Conservation (phyloP, 2,113 vertebrate genomes). For the Pipa parva region DNA sequence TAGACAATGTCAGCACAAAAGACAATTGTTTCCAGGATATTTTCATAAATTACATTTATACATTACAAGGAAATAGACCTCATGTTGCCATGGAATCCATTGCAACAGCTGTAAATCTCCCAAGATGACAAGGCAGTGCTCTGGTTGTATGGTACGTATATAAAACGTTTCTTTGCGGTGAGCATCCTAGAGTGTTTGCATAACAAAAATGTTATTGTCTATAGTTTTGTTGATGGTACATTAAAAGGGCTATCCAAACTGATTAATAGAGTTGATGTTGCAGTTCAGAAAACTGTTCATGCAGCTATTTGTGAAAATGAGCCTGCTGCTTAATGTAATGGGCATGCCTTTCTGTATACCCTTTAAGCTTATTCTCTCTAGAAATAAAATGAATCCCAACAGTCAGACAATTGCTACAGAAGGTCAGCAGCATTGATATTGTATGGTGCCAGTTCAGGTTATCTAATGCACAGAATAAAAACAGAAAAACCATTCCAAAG, state of each 20-base stretch:
- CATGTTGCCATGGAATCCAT: constrained; percentile 58
- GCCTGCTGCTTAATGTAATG: constrained; percentile 39
- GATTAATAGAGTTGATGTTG: constrained; percentile 37
- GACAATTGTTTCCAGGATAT: constrained; percentile 76
- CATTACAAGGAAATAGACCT: constrained; percentile 68
- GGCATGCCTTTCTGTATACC: constrained; percentile 23
- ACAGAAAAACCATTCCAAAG: constrained; percentile 15
- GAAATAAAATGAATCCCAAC: constrained; percentile 38
- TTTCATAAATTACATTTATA: constrained; percentile 80
- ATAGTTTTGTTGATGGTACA: constrained; percentile 22
- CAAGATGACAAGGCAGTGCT: constrained; percentile 19
- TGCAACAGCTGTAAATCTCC: constrained; percentile 51
- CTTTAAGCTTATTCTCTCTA: constrained; percentile 33
- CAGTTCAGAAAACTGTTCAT: constrained; percentile 32
- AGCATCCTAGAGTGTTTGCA: constrained; percentile 21
- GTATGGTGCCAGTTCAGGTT: constrained; percentile 24
- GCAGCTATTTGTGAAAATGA: constrained; percentile 38
- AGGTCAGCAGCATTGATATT: constrained; percentile 38
- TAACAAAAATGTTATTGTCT: constrained; percentile 1
- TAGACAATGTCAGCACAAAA: constrained; percentile 96
- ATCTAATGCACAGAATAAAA: constrained; percentile 26
- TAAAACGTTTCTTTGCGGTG: not conserved
- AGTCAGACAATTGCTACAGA: constrained; percentile 31
- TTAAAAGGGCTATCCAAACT: constrained; percentile 26
- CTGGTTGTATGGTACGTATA: not conserved